Conservation (phyloP, 2,888 invertebrate species). For the Platycheirus albimanus region DNA sequence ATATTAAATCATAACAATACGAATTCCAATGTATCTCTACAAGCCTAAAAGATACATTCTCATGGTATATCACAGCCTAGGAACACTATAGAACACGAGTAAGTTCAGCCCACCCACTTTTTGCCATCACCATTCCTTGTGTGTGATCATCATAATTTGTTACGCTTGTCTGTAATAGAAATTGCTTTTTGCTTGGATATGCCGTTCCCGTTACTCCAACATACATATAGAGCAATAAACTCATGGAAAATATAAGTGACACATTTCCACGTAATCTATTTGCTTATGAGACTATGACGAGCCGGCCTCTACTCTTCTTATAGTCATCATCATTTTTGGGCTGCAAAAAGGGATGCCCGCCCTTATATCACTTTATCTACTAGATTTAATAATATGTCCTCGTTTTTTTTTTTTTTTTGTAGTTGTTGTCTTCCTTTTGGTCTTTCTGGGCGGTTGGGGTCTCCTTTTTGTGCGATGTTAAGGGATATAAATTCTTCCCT, state of each 20-base stretch:
- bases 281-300: constrained; percentile 75
- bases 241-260: constrained; percentile 74
- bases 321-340: constrained; percentile 63
- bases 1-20: constrained; percentile 74
- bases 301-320: constrained; percentile 61
- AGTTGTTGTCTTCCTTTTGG: background rate
- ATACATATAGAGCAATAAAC: constrained; percentile 49
- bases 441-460: background rate
- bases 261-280: constrained; percentile 77
- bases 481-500: constrained; percentile 74
- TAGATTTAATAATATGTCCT: constrained; percentile 75
- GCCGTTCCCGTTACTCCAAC: constrained; percentile 8
- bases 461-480: constrained; percentile 71
- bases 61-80: constrained; percentile 15
- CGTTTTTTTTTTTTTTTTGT: constrained; percentile 30
- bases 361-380: constrained; percentile 75
- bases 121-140: constrained; percentile 49
- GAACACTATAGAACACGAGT: constrained; percentile 7
- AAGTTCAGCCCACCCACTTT: constrained; percentile 17
- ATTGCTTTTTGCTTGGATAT: constrained; percentile 61
- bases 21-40: constrained; percentile 66
- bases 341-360: constrained; percentile 62
- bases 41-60: constrained; percentile 47
- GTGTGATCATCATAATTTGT: constrained; percentile 74
- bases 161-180: constrained; percentile 74